Evolutionary conservation across 2,888 invertebrate genomes (phyloP), one percentile per base, ranked within the genome.

Genomic region (Cecidostiba fungosa): DNA sequence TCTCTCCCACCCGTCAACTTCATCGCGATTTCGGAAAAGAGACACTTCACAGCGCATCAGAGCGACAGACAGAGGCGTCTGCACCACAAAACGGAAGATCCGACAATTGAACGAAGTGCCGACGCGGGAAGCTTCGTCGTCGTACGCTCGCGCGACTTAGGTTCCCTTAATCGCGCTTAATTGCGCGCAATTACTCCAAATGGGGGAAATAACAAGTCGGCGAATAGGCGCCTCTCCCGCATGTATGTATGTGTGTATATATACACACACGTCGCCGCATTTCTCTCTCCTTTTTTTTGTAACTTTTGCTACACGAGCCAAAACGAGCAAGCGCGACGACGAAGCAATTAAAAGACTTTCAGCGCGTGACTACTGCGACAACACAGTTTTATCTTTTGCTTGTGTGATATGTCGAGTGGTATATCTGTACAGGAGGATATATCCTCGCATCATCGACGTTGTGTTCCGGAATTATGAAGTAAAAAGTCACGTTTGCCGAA

Each of bases 121-220:
- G 87, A 88, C 83, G 76, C 84, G 84, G 80, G 81, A 85, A n/a
- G 73, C 72, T 82, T 76, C 76, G 32, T 50, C 36, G 43, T 76
- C 62, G 16, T 62, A 23, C 47, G 59, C 69, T 36, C 81, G 74
- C 76, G 73, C 76, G 73, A 77, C 82, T 62, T 62, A 50, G 78
- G 73, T 74, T 88, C 89, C 89, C 91, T 91, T 92, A 92, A 91
- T 91, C 91, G 90, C 88, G 89, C 90, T 91, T 92, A 92, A 92
- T 92, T 91, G 90, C 90, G 89, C 89, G 90, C 91, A 91, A 92
- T 92, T 92, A 92, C 90, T 90, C 89, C 90, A 91, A 92, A 92
- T 91, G 91, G 90, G 90, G 90, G 90, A 91, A 92, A 91, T 92
- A 91, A 92, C 91, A 90, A 91, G 91, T 90, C 89, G 89, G 88